Percentiles rank a stretch among this genome's conserved stretches.
Conservation (phyloP, 2,888 invertebrate species). For the Pterostichus madidus region DNA sequence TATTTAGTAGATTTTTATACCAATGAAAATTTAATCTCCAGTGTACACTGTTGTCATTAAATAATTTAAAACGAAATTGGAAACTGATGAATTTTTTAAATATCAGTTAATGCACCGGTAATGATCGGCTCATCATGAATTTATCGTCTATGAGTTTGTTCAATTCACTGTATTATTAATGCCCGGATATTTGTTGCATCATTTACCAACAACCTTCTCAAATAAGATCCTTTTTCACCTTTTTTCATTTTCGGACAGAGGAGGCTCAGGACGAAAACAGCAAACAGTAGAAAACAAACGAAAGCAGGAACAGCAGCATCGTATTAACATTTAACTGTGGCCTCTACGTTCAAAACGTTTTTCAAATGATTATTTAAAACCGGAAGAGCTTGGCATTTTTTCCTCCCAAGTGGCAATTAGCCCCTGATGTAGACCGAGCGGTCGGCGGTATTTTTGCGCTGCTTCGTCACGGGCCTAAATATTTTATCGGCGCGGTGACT, state of each 20-base stretch:
- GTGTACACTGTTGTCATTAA: conserved; percentile 55
- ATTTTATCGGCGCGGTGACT: conserved; percentile 53
- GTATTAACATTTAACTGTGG: conserved; percentile 62
- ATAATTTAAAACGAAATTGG: conserved; percentile 64
- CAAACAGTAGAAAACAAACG: not conserved
- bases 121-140: conserved; percentile 58
- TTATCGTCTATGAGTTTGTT: conserved; percentile 24
- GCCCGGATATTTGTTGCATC: not conserved
- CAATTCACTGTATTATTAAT: conserved; percentile 1
- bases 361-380: conserved; percentile 66
- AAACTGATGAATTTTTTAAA: conserved; percentile 60
- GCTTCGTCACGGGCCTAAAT: conserved; percentile 45
- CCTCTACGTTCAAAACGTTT: conserved; percentile 62
- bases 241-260: not conserved
- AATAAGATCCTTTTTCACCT: not conserved
- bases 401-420: conserved; percentile 66
- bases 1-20: conserved; percentile 47
- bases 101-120: conserved; percentile 64
- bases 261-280: not conserved
- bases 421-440: conserved; percentile 49
- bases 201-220: not conserved
- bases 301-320: conserved; percentile 28
- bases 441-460: conserved; percentile 58
- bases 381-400: conserved; percentile 64
- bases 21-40: conserved; percentile 58